Evolutionary conservation across 1,140 invertebrate genomes (phyloP), one percentile per base, ranked within the genome.

Genomic region (Arctopsyche grandis): DNA sequence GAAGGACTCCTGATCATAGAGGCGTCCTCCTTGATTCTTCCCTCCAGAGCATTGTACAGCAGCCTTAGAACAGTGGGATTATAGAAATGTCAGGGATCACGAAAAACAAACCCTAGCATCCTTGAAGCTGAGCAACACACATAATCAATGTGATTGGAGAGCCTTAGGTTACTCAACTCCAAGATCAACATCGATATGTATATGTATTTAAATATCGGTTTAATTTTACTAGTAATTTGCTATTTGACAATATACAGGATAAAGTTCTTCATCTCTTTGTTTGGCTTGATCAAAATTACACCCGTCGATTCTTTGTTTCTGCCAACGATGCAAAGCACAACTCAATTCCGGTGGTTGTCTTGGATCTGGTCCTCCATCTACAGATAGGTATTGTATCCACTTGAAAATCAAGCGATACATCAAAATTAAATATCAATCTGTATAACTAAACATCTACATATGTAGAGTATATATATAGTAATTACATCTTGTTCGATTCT

Each of bases 381-480:
- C 75, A 9, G 75, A 77, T 63, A 82, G 43, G 48, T 82, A 82
- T 21, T 77, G 77, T 22, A 52, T 56, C 81, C 81, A 82, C 81
- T 82, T 16, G 5, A 76, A 75, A 21, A 74, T 12, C 0, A 7
- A 58, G 9, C 1, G 56, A 66, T 26, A 26, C 10, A 22, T 21
- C 10, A 12, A 22, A 26, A 12, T 66, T 26, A 66, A 14, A 66
- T 26, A n/a, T n/a, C n/a, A n/a, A n/a, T n/a, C n/a, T n/a, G n/a
- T n/a, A n/a, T n/a, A n/a, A n/a, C n/a, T n/a, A n/a, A n/a, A n/a
- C n/a, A n/a, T n/a, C n/a, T n/a, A n/a, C n/a, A n/a, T n/a, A n/a
- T n/a, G n/a, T n/a, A 48, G 46, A n/a, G n/a, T n/a, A n/a, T n/a
- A n/a, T n/a, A n/a, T n/a, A n/a, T n/a, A n/a, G n/a, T n/a, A n/a